Evolutionary conservation across 2,888 invertebrate genomes (phyloP).

Genomic region (Epirrhoe alternata): DNA sequence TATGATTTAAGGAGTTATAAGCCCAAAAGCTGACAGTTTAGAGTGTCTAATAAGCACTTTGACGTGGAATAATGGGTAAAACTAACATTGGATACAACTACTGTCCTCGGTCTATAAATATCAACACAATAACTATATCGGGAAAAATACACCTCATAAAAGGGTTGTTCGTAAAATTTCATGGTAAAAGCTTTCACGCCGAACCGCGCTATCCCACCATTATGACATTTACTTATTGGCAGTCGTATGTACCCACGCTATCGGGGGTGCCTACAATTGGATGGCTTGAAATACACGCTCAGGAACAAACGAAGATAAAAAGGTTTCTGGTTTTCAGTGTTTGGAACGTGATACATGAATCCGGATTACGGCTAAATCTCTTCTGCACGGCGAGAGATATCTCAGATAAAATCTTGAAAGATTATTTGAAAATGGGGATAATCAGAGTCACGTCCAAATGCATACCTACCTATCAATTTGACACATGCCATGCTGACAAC

Average conservation of each 20-base stretch:
- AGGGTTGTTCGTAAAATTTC: constrained; percentile 45
- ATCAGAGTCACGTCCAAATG: no score
- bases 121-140: constrained; percentile 15
- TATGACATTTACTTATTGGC: constrained; percentile 19
- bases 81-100: not conserved
- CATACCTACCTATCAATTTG: no score
- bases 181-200: constrained; percentile 36
- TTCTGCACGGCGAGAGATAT: no score
- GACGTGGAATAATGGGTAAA: no score
- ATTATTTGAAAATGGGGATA: no score
- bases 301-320: not conserved
- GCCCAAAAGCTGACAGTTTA: no score
- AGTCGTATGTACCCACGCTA: constrained; percentile 11
- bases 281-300: constrained; percentile 8
- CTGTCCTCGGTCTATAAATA: constrained; percentile 4
- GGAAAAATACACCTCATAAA: constrained; percentile 46
- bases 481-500: no score
- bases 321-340: not conserved
- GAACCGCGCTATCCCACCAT: constrained; percentile 26
- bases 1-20: no score
- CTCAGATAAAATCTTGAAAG: no score
- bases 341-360: no score
- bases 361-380: no score
- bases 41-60: no score
- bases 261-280: constrained; percentile 5